Evolutionary conservation across 2,113 vertebrate species (phyloP).

Genomic region (Nannobrachium achirus): DNA sequence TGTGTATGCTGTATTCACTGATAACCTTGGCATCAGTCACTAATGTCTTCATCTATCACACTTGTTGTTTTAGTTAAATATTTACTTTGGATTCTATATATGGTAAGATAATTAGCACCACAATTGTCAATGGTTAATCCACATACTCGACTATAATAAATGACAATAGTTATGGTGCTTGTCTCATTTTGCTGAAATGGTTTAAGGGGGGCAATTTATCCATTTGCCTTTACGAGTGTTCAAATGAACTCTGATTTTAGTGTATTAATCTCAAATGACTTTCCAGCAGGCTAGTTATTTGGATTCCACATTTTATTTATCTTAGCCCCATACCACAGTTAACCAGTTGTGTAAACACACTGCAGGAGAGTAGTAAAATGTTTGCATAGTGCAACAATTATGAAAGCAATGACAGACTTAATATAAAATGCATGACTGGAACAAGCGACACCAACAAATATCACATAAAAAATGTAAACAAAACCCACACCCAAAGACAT

Average conservation of each 20-base stretch:
- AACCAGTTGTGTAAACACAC: slow-evolving; percentile 14
- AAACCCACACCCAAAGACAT: slow-evolving; percentile 7
- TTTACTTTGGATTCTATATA: slow-evolving; percentile 71
- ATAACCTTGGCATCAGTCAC: slow-evolving; percentile 69
- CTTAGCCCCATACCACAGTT: slow-evolving; percentile 8
- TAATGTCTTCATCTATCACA: slow-evolving; percentile 70
- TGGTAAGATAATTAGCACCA: slow-evolving; percentile 60
- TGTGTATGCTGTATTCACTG: slow-evolving; percentile 69
- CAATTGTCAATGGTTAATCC: slow-evolving; percentile 69
- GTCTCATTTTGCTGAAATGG: slow-evolving; percentile 9
- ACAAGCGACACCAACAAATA: background rate
- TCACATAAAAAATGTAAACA: slow-evolving; percentile 23
- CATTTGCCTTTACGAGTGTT: too few relatives aligned
- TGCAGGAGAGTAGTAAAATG: background rate
- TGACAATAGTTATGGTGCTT: slow-evolving; percentile 20
- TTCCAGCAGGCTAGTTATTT: too few relatives aligned
- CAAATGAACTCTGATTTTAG: too few relatives aligned
- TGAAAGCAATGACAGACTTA: background rate
- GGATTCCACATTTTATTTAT: too few relatives aligned
- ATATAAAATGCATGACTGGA: background rate
- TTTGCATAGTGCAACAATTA: slow-evolving; percentile 2
- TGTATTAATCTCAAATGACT: too few relatives aligned
- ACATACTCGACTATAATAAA: slow-evolving; percentile 74
- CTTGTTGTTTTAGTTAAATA: slow-evolving; percentile 65
- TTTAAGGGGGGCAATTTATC: too few relatives aligned